Evolutionary conservation across 53 echinoderm and acorn worm species (phyloP).

Genomic region (Actinopyga echinites): DNA sequence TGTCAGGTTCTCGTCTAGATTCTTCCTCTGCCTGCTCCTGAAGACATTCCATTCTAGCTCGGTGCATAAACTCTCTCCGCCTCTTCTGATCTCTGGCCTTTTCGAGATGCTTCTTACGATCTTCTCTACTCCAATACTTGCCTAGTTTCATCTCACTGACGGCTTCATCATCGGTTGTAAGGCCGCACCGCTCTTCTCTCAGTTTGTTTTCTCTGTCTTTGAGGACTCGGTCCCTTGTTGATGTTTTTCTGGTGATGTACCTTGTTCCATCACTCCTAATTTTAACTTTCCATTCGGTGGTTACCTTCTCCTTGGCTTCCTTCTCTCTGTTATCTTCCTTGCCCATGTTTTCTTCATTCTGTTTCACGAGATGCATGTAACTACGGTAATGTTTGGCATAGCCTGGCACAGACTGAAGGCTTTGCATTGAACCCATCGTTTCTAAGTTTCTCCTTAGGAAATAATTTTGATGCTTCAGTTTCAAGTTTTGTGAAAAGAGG

Average conservation of each 20-base stretch:
- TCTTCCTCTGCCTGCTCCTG: constrained; percentile 86
- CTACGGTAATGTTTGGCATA: constrained; percentile 97
- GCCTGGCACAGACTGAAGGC: constrained; percentile 85
- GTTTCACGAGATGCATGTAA: constrained; percentile 91
- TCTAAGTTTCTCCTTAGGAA: constrained; percentile 84
- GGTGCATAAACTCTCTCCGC: constrained; percentile 86
- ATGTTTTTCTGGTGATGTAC: constrained; percentile 87
- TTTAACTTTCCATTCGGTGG: constrained; percentile 96
- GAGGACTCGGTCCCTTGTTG: constrained; percentile 77
- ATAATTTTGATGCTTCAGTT: constrained; percentile 84
- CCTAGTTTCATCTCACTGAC: constrained; percentile 98
- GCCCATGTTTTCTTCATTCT: constrained; percentile 87
- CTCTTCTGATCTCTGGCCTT: constrained; percentile 83
- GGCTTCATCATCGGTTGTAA: constrained; percentile 98
- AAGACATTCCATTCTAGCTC: constrained; percentile 91
- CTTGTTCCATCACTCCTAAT: constrained; percentile 96
- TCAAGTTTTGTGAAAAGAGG: constrained; percentile 85
- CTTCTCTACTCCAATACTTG: constrained; percentile 95
- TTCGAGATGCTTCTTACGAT: constrained; percentile 90
- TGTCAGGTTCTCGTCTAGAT: constrained; percentile 75
- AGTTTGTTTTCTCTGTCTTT: constrained; percentile 95
- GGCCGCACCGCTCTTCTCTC: constrained; percentile 81
- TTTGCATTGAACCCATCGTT: constrained; percentile 69
- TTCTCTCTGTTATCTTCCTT: constrained; percentile 58
- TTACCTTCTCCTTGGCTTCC: constrained; percentile 60